These are phyloP conservation scores for Pleuronectes platessa DNA, from an alignment of 2,113 vertebrate species.

Conservation along the genomic window DNA sequence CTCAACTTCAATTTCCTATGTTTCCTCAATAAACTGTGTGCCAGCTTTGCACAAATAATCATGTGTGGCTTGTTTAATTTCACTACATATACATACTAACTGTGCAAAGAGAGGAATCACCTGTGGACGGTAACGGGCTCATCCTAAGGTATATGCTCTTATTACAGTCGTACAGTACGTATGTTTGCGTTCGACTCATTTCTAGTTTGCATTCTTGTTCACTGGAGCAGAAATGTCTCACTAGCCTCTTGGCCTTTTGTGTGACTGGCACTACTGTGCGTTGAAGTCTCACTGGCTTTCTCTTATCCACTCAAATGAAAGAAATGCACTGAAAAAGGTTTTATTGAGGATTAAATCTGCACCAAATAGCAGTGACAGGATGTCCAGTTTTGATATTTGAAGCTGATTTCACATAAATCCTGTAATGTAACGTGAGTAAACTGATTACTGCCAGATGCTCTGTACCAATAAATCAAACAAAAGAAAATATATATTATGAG, in stretches of 20 bases:
- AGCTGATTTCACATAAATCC: not conserved
- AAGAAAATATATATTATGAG: slow-evolving; percentile 22
- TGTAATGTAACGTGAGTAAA: slow-evolving; percentile 25
- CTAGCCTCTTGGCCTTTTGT: slow-evolving; percentile 35
- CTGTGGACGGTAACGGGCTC: not conserved
- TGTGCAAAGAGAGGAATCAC: not conserved
- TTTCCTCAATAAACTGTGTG: not conserved
- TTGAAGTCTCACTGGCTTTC: slow-evolving; percentile 30
- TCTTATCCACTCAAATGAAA: slow-evolving; percentile 35
- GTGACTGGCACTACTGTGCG: slow-evolving; percentile 39
- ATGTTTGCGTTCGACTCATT: slow-evolving; percentile 6
- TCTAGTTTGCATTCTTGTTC: slow-evolving; percentile 15
- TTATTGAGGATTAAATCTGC: slow-evolving; percentile 58
- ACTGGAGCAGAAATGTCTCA: slow-evolving; percentile 12
- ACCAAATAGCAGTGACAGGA: slow-evolving; percentile 31
- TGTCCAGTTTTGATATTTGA: slow-evolving; percentile 28
- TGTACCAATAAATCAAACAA: slow-evolving; percentile 20
- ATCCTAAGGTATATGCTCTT: not conserved
- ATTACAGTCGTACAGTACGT: not conserved
- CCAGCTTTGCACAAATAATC: not conserved
- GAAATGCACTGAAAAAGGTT: slow-evolving; percentile 45
- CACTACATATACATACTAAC: not conserved
- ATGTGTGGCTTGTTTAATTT: not conserved
- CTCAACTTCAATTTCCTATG: not conserved
- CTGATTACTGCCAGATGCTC: slow-evolving; percentile 34